Base-by-base conservation (phyloP, 2,888 invertebrate species). In the Erebia palarica region DNA sequence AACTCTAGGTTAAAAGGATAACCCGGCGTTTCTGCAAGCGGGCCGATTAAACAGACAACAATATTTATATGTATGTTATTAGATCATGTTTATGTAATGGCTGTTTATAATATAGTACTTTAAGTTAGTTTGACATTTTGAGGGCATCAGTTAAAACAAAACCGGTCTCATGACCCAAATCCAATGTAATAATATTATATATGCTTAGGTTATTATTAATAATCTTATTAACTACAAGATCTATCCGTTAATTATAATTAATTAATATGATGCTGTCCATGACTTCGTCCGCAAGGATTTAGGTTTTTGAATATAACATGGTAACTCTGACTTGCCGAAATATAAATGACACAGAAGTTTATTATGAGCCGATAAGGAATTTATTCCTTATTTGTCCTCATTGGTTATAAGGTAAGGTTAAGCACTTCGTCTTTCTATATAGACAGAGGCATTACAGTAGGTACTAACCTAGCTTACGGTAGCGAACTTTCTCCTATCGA, bases 401-500 rank as follows among this genome's bases (percentile, higher is more conserved):
- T 58, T 27, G 13, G 21, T 7, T 8, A 7, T 27, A 21, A 27
- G 57, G 10, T 14, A 13, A 55, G 55, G 55, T 9, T 10, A 55
- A 18, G 55, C 55, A 55, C 10, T 55, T 18, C 18, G 3, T 16
- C 10, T 16, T 18, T 18, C 55, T 55, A 18, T 11, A 58, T 58
- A 13, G 57, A 58, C 14, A 11, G 27, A 27, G 14, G 57, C 5
- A 63, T 18, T 14, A 63, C 3, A 49, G 18, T n/a, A n/a, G n/a
- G n/a, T 63, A 49, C 18, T 69, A 75, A 75, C 68, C 71, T 69
- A 75, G 74, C 68, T 70, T 70, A 77, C 76, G 75, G 78, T 80
- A 82, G 79, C 79, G 77, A 84, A 87, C 91, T 91, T 92, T 92
- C 92, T 86, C 89, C 80, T 70, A 77, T 81, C 75, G 75, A 78